phyloP scores from a whole-genome alignment of 2,113 vertebrate species.

The Halichoeres trimaculatus region DNA sequence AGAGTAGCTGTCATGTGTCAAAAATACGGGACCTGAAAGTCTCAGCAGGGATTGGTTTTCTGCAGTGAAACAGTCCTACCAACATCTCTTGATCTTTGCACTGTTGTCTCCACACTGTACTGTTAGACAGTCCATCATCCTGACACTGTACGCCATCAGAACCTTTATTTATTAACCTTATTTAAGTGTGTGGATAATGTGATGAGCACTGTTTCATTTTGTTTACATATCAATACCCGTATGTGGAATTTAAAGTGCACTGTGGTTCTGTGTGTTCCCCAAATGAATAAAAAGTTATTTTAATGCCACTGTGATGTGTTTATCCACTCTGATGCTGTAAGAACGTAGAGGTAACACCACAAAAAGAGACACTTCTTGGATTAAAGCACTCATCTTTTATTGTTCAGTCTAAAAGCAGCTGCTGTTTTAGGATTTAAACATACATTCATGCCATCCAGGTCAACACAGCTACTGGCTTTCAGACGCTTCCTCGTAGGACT shows the following conservation, averaged over 20 bases:
- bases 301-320: slow-evolving; percentile 44
- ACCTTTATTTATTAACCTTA: slow-evolving; percentile 65
- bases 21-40: slow-evolving; percentile 18
- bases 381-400: slow-evolving; percentile 37
- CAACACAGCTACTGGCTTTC: slow-evolving; percentile 3
- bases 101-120: slow-evolving; percentile 53
- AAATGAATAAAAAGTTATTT: slow-evolving; percentile 60
- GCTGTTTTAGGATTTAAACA: neutral
- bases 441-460: neutral
- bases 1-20: slow-evolving; percentile 45
- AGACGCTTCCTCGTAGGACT: slow-evolving; percentile 24
- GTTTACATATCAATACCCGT: slow-evolving; percentile 65
- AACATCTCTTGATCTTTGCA: slow-evolving; percentile 51
- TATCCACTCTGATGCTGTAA: neutral
- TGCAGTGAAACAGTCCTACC: slow-evolving; percentile 19
- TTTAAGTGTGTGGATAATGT: slow-evolving; percentile 56
- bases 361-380: neutral
- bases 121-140: slow-evolving; percentile 35
- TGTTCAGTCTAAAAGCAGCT: slow-evolving; percentile 18
- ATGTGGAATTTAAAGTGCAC: slow-evolving; percentile 52
- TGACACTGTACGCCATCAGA: slow-evolving; percentile 35
- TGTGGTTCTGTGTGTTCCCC: slow-evolving; percentile 56
- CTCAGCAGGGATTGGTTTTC: slow-evolving; percentile 18
- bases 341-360: neutral
- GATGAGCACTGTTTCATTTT: slow-evolving; percentile 31